Percentiles rank a stretch among this genome's conserved stretches.
Evolutionary conservation across 2,113 vertebrate genomes (phyloP).

Genomic region (Gila orcuttii): DNA sequence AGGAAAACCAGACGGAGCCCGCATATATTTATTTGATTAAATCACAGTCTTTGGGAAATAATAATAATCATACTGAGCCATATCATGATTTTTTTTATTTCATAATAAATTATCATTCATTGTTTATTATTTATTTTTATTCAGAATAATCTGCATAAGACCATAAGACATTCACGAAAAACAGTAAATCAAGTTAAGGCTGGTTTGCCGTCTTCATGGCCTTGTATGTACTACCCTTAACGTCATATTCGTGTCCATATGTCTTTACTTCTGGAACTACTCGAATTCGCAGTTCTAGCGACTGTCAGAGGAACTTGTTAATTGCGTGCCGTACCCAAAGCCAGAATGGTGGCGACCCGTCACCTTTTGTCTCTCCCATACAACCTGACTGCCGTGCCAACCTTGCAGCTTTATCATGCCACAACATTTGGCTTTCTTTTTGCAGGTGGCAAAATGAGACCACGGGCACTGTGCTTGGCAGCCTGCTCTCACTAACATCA

Average conservation of each 20-base stretch:
- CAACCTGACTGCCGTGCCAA: slow-evolving; percentile 40
- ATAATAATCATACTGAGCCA: not conserved
- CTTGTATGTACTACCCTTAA: not conserved
- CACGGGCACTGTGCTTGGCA: slow-evolving; percentile 56
- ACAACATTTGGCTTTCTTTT: slow-evolving; percentile 70
- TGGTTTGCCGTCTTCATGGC: not conserved
- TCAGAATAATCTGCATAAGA: not conserved
- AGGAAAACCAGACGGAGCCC: not conserved
- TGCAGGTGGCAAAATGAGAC: slow-evolving; percentile 72
- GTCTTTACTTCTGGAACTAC: not conserved
- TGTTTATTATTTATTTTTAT: not conserved
- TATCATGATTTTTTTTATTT: not conserved
- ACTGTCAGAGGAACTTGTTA: slow-evolving; percentile 47
- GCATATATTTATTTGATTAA: not conserved
- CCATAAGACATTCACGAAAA: not conserved
- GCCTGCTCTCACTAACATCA: slow-evolving; percentile 21
- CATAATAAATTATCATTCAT: not conserved
- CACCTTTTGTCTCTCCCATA: slow-evolving; percentile 48
- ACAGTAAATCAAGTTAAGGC: not conserved
- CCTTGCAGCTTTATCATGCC: slow-evolving; percentile 71
- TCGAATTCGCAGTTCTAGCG: not conserved
- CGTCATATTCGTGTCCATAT: not conserved
- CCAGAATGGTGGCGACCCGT: slow-evolving; percentile 32
- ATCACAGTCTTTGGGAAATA: not conserved
- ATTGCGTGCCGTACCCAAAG: slow-evolving; percentile 25